A percentile compares a stretch with the other conserved stretches of the same genome.
phyloP scores from a whole-genome alignment of 1,140 invertebrate genomes.

The Lordiphosa collinella region DNA sequence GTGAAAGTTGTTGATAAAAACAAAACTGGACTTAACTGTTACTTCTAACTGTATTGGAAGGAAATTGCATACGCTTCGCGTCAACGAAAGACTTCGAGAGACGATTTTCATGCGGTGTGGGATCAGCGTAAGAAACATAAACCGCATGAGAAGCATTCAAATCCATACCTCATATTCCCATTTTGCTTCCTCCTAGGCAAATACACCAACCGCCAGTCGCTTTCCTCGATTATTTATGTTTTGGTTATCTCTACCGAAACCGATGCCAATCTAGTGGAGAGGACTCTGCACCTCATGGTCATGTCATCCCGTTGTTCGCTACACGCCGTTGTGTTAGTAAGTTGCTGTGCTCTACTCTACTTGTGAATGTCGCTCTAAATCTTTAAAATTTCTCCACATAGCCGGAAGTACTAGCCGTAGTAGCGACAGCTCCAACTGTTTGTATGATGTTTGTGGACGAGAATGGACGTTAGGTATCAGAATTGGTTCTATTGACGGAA shows the following conservation, averaged over 20 bases:
- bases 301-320: slow-evolving; percentile 64
- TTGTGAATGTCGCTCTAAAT: background rate
- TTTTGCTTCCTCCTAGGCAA: too few relatives aligned
- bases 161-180: too few relatives aligned
- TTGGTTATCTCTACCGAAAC: too few relatives aligned
- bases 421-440: slow-evolving; percentile 45
- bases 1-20: too few relatives aligned
- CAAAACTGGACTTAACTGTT: too few relatives aligned
- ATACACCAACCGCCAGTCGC: too few relatives aligned
- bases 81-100: slow-evolving; percentile 20
- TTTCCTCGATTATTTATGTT: too few relatives aligned
- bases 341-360: slow-evolving; percentile 24
- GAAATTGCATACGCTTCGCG: too few relatives aligned
- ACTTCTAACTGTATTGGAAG: too few relatives aligned
- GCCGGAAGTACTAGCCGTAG: slow-evolving; percentile 14
- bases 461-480: slow-evolving; percentile 56
- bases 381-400: background rate
- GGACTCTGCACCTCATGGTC: slow-evolving; percentile 30
- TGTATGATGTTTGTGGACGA: slow-evolving; percentile 75
- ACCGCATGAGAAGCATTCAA: too few relatives aligned
- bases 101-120: slow-evolving; percentile 59
- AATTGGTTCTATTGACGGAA: slow-evolving; percentile 61
- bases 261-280: slow-evolving; percentile 31
- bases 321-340: too few relatives aligned
- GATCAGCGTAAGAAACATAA: slow-evolving; percentile 54